Evolutionary conservation across 2,113 vertebrate species (phyloP).

Genomic region (Lepisosteus osseus): DNA sequence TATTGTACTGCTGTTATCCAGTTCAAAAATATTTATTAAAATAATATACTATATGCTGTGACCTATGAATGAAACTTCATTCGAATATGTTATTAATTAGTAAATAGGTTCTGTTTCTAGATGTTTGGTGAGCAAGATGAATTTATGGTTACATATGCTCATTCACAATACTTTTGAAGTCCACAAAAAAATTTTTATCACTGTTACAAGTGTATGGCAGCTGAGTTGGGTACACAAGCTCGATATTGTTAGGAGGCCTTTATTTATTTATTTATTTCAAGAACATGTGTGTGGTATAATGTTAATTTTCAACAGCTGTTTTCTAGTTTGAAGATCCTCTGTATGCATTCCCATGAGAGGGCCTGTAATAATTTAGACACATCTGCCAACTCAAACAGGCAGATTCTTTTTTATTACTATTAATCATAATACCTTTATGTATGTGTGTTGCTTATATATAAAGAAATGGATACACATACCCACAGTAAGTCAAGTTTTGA

Average conservation of each 20-base stretch:
- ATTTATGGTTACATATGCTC: constrained; percentile 1
- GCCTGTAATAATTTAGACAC: constrained; percentile 74
- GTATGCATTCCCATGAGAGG: constrained; percentile 70
- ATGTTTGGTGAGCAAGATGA: neutral
- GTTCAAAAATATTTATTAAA: too few relatives aligned
- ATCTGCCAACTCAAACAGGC: constrained; percentile 73
- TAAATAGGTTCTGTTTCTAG: neutral
- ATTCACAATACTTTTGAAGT: neutral
- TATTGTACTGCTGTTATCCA: too few relatives aligned
- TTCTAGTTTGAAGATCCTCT: constrained; percentile 62
- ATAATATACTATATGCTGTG: too few relatives aligned
- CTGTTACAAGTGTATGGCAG: neutral
- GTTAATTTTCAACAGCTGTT: constrained; percentile 70
- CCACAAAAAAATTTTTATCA: too few relatives aligned
- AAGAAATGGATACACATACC: neutral
- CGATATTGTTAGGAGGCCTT: neutral
- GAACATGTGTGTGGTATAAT: constrained; percentile 60
- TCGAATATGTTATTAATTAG: too few relatives aligned
- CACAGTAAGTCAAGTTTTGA: too few relatives aligned
- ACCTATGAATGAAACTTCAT: too few relatives aligned
- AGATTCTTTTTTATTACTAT: constrained; percentile 60
- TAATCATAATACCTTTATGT: constrained; percentile 61
- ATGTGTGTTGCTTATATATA: neutral
- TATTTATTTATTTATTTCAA: constrained; percentile 27
- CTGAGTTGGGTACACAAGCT: neutral